phyloP scores from a whole-genome alignment of 2,888 invertebrate genomes.

The Odontothrips loti region DNA sequence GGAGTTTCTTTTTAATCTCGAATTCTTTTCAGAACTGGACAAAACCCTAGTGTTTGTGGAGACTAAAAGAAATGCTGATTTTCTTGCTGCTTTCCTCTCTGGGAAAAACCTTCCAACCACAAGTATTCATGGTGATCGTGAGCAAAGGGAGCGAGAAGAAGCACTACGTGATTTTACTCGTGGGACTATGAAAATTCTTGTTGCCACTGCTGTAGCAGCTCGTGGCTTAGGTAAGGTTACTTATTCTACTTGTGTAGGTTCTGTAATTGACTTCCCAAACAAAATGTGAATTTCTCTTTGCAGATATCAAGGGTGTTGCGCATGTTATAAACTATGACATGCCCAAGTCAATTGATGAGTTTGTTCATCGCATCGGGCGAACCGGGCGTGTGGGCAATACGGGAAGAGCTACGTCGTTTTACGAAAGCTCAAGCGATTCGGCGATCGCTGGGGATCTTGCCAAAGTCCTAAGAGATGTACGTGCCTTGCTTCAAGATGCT shows the following conservation, averaged over 20 bases:
- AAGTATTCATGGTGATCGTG: conserved; percentile 69
- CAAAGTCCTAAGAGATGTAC: conserved; percentile 62
- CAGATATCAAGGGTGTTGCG: conserved; percentile 79
- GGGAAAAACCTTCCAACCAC: conserved; percentile 68
- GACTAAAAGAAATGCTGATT: conserved; percentile 85
- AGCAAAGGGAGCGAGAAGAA: conserved; percentile 67
- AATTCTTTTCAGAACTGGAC: conserved; percentile 39
- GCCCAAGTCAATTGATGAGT: conserved; percentile 85
- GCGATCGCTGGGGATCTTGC: conserved; percentile 61
- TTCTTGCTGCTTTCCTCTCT: conserved; percentile 75
- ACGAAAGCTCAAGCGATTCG: conserved; percentile 57
- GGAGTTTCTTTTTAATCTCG: too few relatives aligned
- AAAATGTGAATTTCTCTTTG: conserved; percentile 33
- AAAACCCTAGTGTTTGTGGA: conserved; percentile 84
- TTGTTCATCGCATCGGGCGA: conserved; percentile 91
- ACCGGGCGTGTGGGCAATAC: conserved; percentile 90
- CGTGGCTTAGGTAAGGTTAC: conserved; percentile 68
- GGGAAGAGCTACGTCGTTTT: conserved; percentile 85
- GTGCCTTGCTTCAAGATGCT: conserved; percentile 32
- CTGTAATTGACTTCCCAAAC: not conserved
- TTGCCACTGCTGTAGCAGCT: conserved; percentile 94
- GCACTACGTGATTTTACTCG: conserved; percentile 74
- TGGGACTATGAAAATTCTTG: conserved; percentile 72
- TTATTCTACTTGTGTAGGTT: not conserved
- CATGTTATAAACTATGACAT: conserved; percentile 92